Base-by-base conservation (phyloP, 2,113 vertebrate genomes). In the Caracal caracal region DNA sequence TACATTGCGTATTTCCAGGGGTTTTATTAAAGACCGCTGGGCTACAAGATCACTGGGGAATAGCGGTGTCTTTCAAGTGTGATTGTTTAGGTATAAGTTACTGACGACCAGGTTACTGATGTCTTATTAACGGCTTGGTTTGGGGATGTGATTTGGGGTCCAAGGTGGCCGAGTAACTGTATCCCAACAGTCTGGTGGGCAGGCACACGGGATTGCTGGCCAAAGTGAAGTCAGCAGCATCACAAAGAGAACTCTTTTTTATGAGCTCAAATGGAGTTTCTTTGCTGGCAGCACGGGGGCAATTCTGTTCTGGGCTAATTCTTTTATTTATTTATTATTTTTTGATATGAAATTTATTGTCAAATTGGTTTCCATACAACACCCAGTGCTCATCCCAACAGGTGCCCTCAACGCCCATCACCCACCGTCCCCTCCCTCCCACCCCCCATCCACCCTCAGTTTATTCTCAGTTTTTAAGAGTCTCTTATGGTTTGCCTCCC, bases 161-260 rank as follows among this genome's bases (percentile, higher is more conserved):
- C 37, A 26, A 88, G 75, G 8, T 40, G 47, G 33, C 30, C n/a
- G n/a, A n/a, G 20, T 40, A 37, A 30, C 40, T 63, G 30, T 76
- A 10, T 66, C 70, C n/a, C 28, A 2, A 9, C n/a, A 15, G 37
- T 65, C 13, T 78, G 71, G 30, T 53, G 61, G 82, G 15, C 3
- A 10, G 68, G 30, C 35, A n/a, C 5, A 22, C 84, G 51, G 10
- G 51, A 33, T 26, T 53, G 6, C 81, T 65, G 33, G 20, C 24
- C 33, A 0, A 61, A 26, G 0, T 1, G 49, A 10, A 70, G 6
- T 56, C 20, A 51, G 22, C 19, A n/a, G 56, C 1, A 1, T 22
- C 65, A 24, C 19, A 26, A 35, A 24, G 30, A 85, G 88, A 28
- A n/a, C 53, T 82, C 75, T 66, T 53, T n/a, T 3, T 63, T 81